These are phyloP conservation scores for Elachura formosa DNA, from an alignment of 2,113 vertebrate species.

Conservation along the genomic window DNA sequence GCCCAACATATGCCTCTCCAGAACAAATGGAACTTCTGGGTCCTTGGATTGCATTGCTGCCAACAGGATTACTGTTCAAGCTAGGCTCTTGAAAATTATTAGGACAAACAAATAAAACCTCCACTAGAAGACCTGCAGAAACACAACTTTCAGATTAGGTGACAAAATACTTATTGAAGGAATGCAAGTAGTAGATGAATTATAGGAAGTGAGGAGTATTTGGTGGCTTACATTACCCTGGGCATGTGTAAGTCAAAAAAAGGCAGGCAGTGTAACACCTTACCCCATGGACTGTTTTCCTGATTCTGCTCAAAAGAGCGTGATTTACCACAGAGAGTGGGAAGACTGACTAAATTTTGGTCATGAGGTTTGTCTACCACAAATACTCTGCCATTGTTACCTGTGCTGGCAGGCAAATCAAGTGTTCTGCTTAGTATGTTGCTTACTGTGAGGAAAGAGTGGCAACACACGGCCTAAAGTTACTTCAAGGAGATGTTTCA, in stretches of 20 bases:
- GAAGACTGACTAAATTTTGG: background rate
- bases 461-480: background rate
- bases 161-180: background rate
- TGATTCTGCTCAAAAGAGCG: background rate
- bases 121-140: background rate
- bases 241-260: background rate
- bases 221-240: background rate
- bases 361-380: background rate
- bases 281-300: background rate
- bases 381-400: background rate
- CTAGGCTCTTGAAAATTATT: background rate
- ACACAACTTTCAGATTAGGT: background rate
- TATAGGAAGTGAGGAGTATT: background rate
- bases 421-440: background rate
- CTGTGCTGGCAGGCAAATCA: background rate
- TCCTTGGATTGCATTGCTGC: background rate
- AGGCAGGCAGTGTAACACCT: background rate
- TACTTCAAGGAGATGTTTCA: background rate
- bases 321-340: background rate
- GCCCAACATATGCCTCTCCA: background rate
- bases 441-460: background rate
- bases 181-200: background rate
- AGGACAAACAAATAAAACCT: background rate
- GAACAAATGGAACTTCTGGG: background rate
- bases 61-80: background rate